Evolutionary conservation across 2,888 invertebrate genomes (phyloP), one percentile per base, ranked within the genome.

Genomic region (Heliconius charithonia): DNA sequence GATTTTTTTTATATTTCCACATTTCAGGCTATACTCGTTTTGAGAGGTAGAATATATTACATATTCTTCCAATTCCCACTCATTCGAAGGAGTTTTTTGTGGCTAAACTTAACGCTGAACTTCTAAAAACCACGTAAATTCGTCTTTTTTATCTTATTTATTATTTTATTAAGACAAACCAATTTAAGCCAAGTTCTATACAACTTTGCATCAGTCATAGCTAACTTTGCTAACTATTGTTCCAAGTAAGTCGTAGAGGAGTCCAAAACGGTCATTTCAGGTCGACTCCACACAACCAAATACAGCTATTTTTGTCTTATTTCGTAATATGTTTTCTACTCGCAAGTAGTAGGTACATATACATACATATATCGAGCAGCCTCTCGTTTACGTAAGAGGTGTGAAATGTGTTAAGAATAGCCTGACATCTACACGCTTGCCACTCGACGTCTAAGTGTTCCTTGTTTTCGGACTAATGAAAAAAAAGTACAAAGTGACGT

Each of bases 361-460:
- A 32, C 29, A n/a, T 9, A 4, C 62, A 37, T 70, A 59, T 59
- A 65, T 63, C 74, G 77, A 27, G 10, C 66, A 78, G 83, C 87
- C 86, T 89, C 87, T 72, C 32, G 87, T 87, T 87, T 85, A 83
- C 83, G 82, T 83, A 85, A 85, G 65, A 84, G 80, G 85, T 84
- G 87, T 85, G 87, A 88, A 87, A 86, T 80, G 84, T 86, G 87
- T 87, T 83, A 85, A 86, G 85, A 89, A 88, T 88, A 83, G 80
- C 80, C 80, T 84, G 72, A 72, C 72, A 59, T 32, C 72, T 59
- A 32, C 37, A 72, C 59, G 72, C 72, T 59, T 72, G 32, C 56
- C 72, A 72, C 59, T 72, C 7, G 41, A 29, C n/a, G 62, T 27
- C 13, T 25, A n/a, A 25, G 25, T 56, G 71, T n/a, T 56, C n/a